phyloP scores from a whole-genome alignment of 2,113 vertebrate genomes.

The Pseudorhombus dupliciocellatus region DNA sequence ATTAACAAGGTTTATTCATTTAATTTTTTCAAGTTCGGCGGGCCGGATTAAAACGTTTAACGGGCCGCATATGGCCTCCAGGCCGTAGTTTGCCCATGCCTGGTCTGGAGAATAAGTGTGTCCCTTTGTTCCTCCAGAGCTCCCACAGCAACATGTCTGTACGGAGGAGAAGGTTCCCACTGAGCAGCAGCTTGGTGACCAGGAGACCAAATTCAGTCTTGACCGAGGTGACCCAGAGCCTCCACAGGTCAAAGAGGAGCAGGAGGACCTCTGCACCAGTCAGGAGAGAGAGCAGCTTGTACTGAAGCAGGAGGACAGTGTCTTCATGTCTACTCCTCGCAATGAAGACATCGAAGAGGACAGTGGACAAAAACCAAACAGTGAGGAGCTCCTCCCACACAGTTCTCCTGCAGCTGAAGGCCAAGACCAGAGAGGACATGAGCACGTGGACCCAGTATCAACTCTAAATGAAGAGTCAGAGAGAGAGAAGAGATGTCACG shows the following conservation, averaged over 20 bases:
- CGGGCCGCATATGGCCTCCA: no score
- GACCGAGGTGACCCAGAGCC: background rate
- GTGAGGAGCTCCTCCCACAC: background rate
- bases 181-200: background rate
- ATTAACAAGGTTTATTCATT: no score
- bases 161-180: background rate
- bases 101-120: no score
- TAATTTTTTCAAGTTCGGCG: no score
- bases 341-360: background rate
- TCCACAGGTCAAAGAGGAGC: background rate
- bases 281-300: background rate
- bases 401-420: background rate
- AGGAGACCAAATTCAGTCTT: background rate
- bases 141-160: background rate
- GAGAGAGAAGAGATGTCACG: no score
- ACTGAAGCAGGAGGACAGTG: background rate
- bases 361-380: background rate
- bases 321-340: background rate
- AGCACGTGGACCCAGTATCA: background rate
- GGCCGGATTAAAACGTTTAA: no score
- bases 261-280: background rate
- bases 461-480: no score
- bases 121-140: background rate
- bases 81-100: no score
- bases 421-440: background rate